These are phyloP conservation scores for Drosophila rhopaloa DNA, from an alignment of 1,140 invertebrate genomes.

Conservation along the genomic window DNA sequence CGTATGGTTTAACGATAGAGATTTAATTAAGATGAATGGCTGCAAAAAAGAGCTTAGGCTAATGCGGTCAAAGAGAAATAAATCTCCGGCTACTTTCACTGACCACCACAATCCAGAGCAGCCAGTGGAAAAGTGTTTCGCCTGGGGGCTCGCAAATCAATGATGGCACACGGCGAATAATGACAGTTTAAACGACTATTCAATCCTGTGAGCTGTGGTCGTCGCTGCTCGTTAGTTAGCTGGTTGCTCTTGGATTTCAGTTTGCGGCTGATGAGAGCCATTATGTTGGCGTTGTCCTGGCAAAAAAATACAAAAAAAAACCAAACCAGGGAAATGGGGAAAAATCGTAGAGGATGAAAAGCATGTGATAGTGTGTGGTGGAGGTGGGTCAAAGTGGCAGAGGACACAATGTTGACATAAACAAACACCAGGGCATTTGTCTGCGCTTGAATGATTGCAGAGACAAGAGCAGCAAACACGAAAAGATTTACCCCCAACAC, in stretches of 20 bases:
- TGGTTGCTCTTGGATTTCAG: slow-evolving; percentile 31
- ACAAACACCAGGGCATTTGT: slow-evolving; percentile 70
- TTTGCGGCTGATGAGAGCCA: slow-evolving; percentile 51
- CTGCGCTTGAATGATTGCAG: slow-evolving; percentile 67
- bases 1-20: slow-evolving; percentile 12
- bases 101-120: neutral
- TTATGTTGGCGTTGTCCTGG: slow-evolving; percentile 33
- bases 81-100: slow-evolving; percentile 26
- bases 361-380: slow-evolving; percentile 4
- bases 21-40: slow-evolving; percentile 48
- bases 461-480: slow-evolving; percentile 33
- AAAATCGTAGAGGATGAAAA: slow-evolving; percentile 9
- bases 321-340: slow-evolving; percentile 1
- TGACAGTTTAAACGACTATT: slow-evolving; percentile 54
- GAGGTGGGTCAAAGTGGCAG: slow-evolving; percentile 44
- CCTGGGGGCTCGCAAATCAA: slow-evolving; percentile 30
- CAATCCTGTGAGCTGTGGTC: slow-evolving; percentile 24
- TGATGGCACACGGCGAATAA: slow-evolving; percentile 39
- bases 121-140: slow-evolving; percentile 1
- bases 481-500: slow-evolving; percentile 23
- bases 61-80: slow-evolving; percentile 39
- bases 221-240: slow-evolving; percentile 26
- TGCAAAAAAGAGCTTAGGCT: slow-evolving; percentile 2
- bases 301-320: neutral
- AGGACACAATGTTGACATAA: slow-evolving; percentile 68